Evolutionary conservation across 2,888 invertebrate genomes (phyloP), one percentile per base, ranked within the genome.

Genomic region (Acronicta leporina): DNA sequence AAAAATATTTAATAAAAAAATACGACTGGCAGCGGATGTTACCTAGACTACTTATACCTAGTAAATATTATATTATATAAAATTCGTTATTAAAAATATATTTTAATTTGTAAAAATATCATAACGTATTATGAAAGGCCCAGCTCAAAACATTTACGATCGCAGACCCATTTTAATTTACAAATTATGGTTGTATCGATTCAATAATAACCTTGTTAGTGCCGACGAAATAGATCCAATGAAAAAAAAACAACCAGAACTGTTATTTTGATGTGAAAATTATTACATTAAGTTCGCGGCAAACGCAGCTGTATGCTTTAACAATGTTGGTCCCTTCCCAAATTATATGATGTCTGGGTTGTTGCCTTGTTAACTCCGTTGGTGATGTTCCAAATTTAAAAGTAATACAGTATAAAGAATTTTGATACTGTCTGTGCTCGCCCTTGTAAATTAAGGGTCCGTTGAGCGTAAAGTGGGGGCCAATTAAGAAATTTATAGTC

Each of bases 401-500:
- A 52, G 64, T 70, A 68, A 55, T 64, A 59, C 68, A 50, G 46
- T 51, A 38, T 35, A 78, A 86, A 90, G 90, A 89, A 85, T 75
- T 71, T 83, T 84, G 85, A 87, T 87, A 87, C 85, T 85, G 85
- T 89, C 81, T 81, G 82, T 86, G 91, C 84, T 86, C 83, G 87
- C 92, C 90, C 90, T 92, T 92, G 87, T 92, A 92, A 93, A 93
- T 92, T 91, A 89, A 88, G 85, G 91, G 86, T 80, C 86, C 81
- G 87, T 79, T 83, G 87, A 89, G 87, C 90, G 89, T 88, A 90
- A 91, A 91, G 87, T 87, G 87, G 86, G 80, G 86, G 78, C 92
- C 92, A 94, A 93, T 94, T 92, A 94, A 91, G 87, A 85, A 91
- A 87, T 92, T 92, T 94, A 94, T 92, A 86, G 89, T 86, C 88